Conservation (phyloP, 1,140 invertebrate genomes). For the Platyscapa corneri region DNA sequence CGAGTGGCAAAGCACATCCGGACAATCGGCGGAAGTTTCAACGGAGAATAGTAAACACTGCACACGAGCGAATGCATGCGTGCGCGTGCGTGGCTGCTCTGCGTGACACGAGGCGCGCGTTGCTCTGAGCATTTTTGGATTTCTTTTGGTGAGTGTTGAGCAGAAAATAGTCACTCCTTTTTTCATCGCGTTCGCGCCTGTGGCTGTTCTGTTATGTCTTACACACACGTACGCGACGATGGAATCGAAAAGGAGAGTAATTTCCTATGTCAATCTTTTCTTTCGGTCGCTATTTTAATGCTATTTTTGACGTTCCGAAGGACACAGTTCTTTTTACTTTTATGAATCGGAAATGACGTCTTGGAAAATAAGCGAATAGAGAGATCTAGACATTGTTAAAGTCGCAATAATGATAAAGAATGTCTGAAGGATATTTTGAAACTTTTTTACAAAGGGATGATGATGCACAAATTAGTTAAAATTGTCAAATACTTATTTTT, state of each 20-base stretch:
- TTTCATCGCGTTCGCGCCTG: neutral
- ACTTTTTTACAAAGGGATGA: too few species aligned
- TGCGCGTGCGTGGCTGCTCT: neutral
- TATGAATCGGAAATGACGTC: neutral
- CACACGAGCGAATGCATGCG: neutral
- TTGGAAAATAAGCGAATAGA: neutral
- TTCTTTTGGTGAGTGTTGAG: neutral
- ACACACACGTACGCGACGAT: neutral
- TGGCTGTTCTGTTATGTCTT: neutral
- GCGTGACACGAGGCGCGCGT: neutral
- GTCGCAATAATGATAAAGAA: too few species aligned
- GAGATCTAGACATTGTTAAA: neutral
- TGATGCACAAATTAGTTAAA: too few species aligned
- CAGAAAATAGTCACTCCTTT: neutral
- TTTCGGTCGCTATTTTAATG: neutral
- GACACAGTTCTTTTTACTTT: neutral
- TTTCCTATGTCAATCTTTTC: neutral
- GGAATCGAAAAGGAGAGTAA: neutral
- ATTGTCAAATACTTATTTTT: too few species aligned
- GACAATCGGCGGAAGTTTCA: conserved; percentile 62
- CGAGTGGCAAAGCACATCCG: conserved; percentile 56
- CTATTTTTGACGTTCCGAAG: neutral
- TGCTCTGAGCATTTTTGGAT: neutral
- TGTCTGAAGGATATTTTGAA: too few species aligned
- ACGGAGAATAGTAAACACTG: conserved; percentile 68